Evolutionary conservation across 1,140 invertebrate species (phyloP), one percentile per base, ranked within the genome.

Genomic region (Eciton burchellii): DNA sequence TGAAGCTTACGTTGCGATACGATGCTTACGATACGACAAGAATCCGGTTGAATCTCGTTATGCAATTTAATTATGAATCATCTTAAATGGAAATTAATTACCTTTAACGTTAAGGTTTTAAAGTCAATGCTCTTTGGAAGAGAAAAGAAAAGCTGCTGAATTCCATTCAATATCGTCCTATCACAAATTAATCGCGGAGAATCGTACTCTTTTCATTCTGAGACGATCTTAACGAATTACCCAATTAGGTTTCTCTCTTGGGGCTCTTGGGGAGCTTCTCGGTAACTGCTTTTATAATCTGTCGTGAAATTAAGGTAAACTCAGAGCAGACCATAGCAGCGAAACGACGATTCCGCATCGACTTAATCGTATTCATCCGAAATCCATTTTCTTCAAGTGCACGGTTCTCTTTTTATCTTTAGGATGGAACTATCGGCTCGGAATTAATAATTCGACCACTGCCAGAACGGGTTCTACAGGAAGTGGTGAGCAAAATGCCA

Each of bases 361-460:
- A n/a, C n/a, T 52, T 52, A 52, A 35, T 35, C 6, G 6, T 6
- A 35, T 35, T 35, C 35, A 35, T 35, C 35, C 35, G 35, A 35
- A 14, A 70, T 19, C 49, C 47, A 54, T 21, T 19, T 5, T 19
- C 16, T 70, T 54, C 43, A 72, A 72, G 19, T 21, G 9, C 29
- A 6, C 26, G 26, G 52, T 6, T 0, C 59, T 14, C n/a, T 26
- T 71, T 83, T 41, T 2, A 0, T 8, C n/a, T n/a, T 12, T 93
- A 98, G 98, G 97, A 98, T 94, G 98, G 98, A 84, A 98, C 97
- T 81, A 98, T 99, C 84, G 98, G 98, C 74, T 95, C 97, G 90
- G 97, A 98, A 89, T 92, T 98, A 88, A 96, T 98, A 72, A 98
- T 98, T 89, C 96, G 97, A 90, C 97, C 98, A 74, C 94, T 98